Percentiles rank a stretch among this genome's conserved stretches.
These are phyloP conservation scores for Netta rufina DNA, from an alignment of 2,797 vertebrate species.

Conservation along the genomic window DNA sequence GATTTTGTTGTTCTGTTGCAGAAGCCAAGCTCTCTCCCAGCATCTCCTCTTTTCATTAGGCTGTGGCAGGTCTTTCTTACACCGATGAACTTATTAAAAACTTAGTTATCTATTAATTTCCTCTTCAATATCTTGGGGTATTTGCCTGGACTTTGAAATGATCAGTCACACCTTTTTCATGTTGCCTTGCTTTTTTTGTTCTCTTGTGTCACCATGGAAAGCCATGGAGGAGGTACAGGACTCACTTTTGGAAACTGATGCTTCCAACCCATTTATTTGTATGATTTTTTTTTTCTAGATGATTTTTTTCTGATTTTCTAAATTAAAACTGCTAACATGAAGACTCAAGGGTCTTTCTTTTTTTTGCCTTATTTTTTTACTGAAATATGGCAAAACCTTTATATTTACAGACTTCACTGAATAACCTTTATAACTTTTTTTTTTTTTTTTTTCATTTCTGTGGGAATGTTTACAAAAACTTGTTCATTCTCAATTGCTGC, in stretches of 20 bases:
- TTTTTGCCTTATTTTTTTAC: neutral
- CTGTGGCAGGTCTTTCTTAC: neutral
- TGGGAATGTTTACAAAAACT: neutral
- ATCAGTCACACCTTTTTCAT: neutral
- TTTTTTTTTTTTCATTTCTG: neutral
- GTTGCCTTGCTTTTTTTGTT: neutral
- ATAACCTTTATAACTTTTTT: neutral
- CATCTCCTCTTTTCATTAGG: neutral
- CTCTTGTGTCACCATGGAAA: neutral
- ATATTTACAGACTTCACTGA: neutral
- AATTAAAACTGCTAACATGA: neutral
- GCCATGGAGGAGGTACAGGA: neutral
- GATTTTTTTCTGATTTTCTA: neutral
- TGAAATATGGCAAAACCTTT: neutral
- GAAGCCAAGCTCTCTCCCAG: neutral
- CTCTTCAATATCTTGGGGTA: neutral
- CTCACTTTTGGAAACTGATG: neutral
- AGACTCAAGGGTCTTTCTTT: neutral
- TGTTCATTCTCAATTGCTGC: neutral
- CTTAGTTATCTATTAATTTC: slow-evolving; percentile 32
- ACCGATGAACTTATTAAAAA: slow-evolving; percentile 14
- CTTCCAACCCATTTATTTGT: neutral
- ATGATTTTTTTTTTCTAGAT: neutral
- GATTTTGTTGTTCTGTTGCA: neutral
- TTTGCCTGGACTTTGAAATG: neutral